These are phyloP conservation scores for Autographa pulchrina DNA, from an alignment of 2,888 invertebrate genomes.

Conservation along the genomic window DNA sequence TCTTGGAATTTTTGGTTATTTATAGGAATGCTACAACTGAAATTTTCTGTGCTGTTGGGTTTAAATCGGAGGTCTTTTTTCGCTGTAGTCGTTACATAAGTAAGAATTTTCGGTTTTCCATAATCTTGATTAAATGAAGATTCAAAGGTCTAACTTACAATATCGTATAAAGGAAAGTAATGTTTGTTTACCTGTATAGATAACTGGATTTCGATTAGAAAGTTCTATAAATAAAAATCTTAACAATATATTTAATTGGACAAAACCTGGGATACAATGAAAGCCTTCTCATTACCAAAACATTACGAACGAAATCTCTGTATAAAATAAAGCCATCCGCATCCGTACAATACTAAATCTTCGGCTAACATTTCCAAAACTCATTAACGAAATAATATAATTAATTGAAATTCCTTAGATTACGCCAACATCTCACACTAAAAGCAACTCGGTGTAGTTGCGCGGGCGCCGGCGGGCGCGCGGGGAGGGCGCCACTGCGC, in stretches of 20 bases:
- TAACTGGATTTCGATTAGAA: not conserved
- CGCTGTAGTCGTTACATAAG: not conserved
- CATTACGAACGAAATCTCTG: conserved; percentile 13
- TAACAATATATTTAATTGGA: not conserved
- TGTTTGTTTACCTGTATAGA: not conserved
- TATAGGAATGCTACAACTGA: not conserved
- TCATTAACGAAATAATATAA: conserved; percentile 76
- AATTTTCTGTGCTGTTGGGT: not conserved
- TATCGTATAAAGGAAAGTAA: not conserved
- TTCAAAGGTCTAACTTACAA: no score
- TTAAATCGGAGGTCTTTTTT: not conserved
- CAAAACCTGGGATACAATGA: conserved; percentile 11
- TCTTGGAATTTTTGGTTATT: conserved; percentile 19
- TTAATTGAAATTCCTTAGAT: conserved; percentile 86
- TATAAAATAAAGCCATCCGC: conserved; percentile 57
- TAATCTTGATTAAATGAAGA: not conserved
- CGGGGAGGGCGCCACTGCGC: conserved; percentile 63
- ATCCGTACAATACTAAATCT: conserved; percentile 62
- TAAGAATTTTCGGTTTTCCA: not conserved
- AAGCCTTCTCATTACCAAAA: conserved; percentile 23
- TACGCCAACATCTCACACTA: conserved; percentile 82
- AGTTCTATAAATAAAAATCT: not conserved
- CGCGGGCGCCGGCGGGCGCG: conserved; percentile 54
- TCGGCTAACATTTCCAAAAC: conserved; percentile 62
- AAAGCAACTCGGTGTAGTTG: conserved; percentile 84